Conservation (phyloP, 53 echinoderm and acorn worm genomes). For the Holothuria scabra region DNA sequence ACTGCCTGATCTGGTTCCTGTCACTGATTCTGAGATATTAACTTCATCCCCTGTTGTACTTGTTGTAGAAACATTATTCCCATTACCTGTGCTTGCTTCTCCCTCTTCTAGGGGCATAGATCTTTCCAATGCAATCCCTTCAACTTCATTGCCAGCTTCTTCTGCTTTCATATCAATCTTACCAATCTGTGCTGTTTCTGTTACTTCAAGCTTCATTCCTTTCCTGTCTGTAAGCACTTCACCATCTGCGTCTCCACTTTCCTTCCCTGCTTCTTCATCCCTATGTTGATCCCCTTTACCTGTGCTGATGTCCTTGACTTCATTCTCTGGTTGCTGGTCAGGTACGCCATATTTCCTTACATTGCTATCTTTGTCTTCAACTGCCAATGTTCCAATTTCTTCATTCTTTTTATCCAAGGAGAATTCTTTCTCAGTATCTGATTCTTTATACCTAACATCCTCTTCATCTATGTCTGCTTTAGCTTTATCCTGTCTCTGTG, state of each 20-base stretch:
- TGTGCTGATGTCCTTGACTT: not conserved
- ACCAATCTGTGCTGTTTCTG: not conserved
- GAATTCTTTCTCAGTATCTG: not conserved
- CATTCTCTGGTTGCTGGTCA: not conserved
- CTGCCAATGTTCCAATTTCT: not conserved
- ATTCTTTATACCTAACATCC: not conserved
- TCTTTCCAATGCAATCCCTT: not conserved
- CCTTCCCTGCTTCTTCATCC: constrained; percentile 31
- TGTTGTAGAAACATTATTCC: constrained; percentile 56
- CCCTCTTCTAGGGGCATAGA: constrained; percentile 45
- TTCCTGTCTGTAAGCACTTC: not conserved
- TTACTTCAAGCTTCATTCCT: not conserved
- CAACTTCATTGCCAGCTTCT: not conserved
- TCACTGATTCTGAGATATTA: constrained; percentile 74
- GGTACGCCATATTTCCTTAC: not conserved
- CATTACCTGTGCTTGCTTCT: constrained; percentile 74
- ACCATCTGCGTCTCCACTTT: constrained; percentile 1
- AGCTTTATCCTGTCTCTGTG: not conserved
- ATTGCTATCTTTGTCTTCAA: no score
- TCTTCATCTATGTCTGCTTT: not conserved
- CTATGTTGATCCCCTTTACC: not conserved
- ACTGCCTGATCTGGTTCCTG: constrained; percentile 41
- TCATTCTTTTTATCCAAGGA: not conserved
- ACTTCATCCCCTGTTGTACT: constrained; percentile 83
- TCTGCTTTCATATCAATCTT: not conserved